A percentile compares a stretch with the other conserved stretches of the same genome.
phyloP scores from a whole-genome alignment of 2,113 vertebrate genomes.

The Galeopterus variegatus region DNA sequence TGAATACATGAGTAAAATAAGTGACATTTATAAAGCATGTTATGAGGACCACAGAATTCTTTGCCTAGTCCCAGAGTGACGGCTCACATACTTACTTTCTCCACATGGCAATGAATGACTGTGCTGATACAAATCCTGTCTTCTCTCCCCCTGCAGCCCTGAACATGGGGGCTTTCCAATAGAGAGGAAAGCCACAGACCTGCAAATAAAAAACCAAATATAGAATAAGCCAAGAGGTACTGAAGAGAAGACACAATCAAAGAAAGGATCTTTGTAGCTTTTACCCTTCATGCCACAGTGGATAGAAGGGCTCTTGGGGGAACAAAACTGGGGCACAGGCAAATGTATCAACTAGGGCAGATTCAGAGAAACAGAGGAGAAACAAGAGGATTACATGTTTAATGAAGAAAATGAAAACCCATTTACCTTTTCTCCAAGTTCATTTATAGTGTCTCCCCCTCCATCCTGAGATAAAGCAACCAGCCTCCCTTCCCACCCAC shows the following conservation, averaged over 20 bases:
- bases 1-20: slow-evolving; percentile 39
- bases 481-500: background rate
- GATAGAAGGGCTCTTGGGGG: background rate
- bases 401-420: slow-evolving; percentile 50
- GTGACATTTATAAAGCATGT: background rate
- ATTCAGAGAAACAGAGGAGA: background rate
- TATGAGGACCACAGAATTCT: background rate
- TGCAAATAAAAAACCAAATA: slow-evolving; percentile 85
- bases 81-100: slow-evolving; percentile 94
- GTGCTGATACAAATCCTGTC: slow-evolving; percentile 95
- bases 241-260: background rate
- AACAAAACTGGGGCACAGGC: background rate
- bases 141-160: slow-evolving; percentile 95
- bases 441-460: slow-evolving; percentile 13
- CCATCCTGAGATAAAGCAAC: background rate
- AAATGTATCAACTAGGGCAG: background rate
- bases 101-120: slow-evolving; percentile 96
- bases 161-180: slow-evolving; percentile 99
- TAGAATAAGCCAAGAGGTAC: slow-evolving; percentile 2
- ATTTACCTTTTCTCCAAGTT: slow-evolving; percentile 22
- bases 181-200: slow-evolving; percentile 97
- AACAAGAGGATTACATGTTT: background rate
- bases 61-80: background rate
- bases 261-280: background rate
- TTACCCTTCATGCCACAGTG: slow-evolving; percentile 86